Evolutionary conservation across 2,888 invertebrate genomes (phyloP).

Genomic region (Meloe dianella): DNA sequence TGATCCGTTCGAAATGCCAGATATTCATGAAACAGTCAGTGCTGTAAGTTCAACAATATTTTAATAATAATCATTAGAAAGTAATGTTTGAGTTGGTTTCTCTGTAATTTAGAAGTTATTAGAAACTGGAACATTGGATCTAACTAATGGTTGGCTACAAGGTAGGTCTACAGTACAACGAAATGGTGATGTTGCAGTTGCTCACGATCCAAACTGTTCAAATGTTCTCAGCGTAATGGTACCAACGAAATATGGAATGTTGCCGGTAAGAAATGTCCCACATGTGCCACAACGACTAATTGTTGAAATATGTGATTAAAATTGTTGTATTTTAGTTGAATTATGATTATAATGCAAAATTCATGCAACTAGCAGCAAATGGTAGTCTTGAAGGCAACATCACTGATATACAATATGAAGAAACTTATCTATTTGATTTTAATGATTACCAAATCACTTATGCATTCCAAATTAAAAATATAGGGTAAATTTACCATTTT

Average conservation of each 20-base stretch:
- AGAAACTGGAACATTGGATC: constrained; percentile 46
- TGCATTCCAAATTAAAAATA: constrained; percentile 44
- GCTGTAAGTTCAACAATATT: not conserved
- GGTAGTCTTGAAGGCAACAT: constrained; percentile 62
- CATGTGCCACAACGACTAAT: not conserved
- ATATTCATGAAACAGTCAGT: constrained; percentile 53
- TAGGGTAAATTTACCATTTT: constrained; percentile 42
- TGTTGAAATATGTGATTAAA: no score
- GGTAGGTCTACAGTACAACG: constrained; percentile 61
- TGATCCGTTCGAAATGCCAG: constrained; percentile 61
- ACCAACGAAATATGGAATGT: constrained; percentile 32
- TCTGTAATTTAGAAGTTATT: not conserved
- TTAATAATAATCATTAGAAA: no score
- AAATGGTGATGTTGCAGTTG: constrained; percentile 58
- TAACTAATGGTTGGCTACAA: constrained; percentile 55
- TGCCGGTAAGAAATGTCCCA: constrained; percentile 33
- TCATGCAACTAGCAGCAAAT: constrained; percentile 63
- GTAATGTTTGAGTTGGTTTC: no score
- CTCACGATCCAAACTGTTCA: constrained; percentile 27
- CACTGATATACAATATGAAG: constrained; percentile 39
- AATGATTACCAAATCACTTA: constrained; percentile 35
- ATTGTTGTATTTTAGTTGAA: constrained; percentile 59
- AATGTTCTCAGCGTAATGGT: constrained; percentile 26
- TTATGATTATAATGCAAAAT: constrained; percentile 62
- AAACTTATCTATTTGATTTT: constrained; percentile 43